These are phyloP conservation scores for Camelus bactrianus DNA, from an alignment of 2,113 vertebrate genomes.

Conservation along the genomic window DNA sequence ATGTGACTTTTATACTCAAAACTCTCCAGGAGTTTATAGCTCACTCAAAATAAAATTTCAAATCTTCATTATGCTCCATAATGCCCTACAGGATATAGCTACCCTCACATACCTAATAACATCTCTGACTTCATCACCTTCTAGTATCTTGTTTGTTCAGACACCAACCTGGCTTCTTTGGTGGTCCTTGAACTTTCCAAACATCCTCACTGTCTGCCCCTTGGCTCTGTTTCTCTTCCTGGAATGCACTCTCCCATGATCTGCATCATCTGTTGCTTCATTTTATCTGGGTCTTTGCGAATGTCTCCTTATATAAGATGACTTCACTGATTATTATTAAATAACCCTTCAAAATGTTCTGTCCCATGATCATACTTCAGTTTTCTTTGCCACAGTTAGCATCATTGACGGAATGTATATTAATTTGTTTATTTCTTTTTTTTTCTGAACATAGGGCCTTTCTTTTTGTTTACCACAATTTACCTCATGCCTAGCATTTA, in stretches of 20 bases:
- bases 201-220: accelerated
- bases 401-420: neutral
- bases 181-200: neutral
- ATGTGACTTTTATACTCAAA: neutral
- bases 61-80: neutral
- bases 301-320: neutral
- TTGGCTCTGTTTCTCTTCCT: neutral
- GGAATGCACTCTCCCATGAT: neutral
- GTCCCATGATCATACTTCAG: neutral
- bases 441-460: neutral
- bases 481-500: neutral
- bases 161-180: neutral
- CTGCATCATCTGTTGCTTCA: neutral
- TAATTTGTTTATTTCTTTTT: neutral
- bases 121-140: neutral
- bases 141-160: neutral
- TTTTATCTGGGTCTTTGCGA: neutral
- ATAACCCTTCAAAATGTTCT: neutral
- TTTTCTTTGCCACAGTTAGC: neutral
- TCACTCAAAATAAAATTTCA: neutral
- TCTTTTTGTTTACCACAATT: neutral
- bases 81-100: neutral
- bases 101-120: neutral
- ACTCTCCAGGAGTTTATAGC: neutral
- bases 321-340: neutral